phyloP scores from a whole-genome alignment of 2,113 vertebrate species.

The Serinus canaria region DNA sequence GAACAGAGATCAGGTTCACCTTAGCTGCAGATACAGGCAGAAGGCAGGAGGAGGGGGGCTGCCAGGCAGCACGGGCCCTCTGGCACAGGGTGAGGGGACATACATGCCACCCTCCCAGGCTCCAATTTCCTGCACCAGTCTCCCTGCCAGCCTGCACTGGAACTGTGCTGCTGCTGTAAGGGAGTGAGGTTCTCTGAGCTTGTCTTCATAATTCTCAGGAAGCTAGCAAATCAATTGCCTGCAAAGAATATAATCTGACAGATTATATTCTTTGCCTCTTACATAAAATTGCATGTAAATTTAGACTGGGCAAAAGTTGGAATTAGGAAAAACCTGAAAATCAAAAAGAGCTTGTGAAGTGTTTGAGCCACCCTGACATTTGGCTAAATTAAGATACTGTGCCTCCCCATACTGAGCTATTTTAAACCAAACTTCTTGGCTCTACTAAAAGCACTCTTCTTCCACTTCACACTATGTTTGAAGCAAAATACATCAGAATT shows the following conservation, averaged over 20 bases:
- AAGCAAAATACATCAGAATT: not conserved
- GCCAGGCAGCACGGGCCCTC: not conserved
- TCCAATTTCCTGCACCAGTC: not conserved
- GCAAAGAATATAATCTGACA: not conserved
- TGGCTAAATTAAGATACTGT: not conserved
- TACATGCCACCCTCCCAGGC: not conserved
- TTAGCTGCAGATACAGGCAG: not conserved
- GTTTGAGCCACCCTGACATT: not conserved
- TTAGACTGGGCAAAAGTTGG: not conserved
- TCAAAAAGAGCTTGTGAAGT: not conserved
- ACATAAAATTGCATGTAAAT: not conserved
- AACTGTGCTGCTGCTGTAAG: accelerated
- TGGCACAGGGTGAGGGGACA: not conserved
- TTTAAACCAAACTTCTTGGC: constrained; percentile 17
- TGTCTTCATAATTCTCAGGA: not conserved
- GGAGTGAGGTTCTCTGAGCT: not conserved
- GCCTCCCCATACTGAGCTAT: not conserved
- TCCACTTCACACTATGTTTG: not conserved
- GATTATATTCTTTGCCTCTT: not conserved
- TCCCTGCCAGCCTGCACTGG: not conserved
- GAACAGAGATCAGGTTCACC: not conserved
- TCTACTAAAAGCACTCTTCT: not conserved
- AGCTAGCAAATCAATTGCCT: not conserved
- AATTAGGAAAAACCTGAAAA: constrained; percentile 43
- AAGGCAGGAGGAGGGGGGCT: not conserved